Base-by-base conservation (phyloP, 1,140 invertebrate species). In the Zaprionus inermis region DNA sequence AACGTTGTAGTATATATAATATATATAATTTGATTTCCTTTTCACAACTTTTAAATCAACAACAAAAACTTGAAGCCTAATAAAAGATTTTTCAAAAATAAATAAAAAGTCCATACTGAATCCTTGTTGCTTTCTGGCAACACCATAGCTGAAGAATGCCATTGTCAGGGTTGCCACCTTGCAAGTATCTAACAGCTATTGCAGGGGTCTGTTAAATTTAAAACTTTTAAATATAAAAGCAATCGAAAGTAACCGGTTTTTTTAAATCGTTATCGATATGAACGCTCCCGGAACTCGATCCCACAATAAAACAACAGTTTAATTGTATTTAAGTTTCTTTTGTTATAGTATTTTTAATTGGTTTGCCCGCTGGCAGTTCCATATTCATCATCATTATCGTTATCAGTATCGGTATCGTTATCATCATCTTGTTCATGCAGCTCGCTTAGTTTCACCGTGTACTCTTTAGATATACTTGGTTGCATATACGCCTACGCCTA, bases 341-440 rank as follows among this genome's bases (percentile, higher is more conserved):
- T 82, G 66, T 69, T 83, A 77, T 85, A 84, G 70, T 84, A 84
- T 76, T 84, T 84, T 84, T 66, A 84, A 84, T 84, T 84, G 77
- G 65, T 54, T 76, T 74, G 69, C 81, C 81, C 59, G 69, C 77
- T 70, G 58, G 66, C 72, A 61, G 57, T 24, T 66, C 57, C 65
- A 61, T 72, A 41, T 67, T 61, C 58, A 63, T 69, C 71, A 32
- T 61, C 30, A 44, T 54, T 61, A 67, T 32, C 52, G 16, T 18
- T 66, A 59, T 67, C 65, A 16, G 22, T 69, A 60, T 60, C 58
- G 41, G 12, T 60, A 65, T 66, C 60, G n/a, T 41, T 36, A 61
- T 60, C 66, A 20, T 49, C 61, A 63, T 59, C 54, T 2, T 44
- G 30, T 34, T 46, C 24, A 61, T 56, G 54, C 30, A 49, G 44